Evolutionary conservation across 1,140 invertebrate species (phyloP), one percentile per base, ranked within the genome.

Genomic region (Drosophila aff.): DNA sequence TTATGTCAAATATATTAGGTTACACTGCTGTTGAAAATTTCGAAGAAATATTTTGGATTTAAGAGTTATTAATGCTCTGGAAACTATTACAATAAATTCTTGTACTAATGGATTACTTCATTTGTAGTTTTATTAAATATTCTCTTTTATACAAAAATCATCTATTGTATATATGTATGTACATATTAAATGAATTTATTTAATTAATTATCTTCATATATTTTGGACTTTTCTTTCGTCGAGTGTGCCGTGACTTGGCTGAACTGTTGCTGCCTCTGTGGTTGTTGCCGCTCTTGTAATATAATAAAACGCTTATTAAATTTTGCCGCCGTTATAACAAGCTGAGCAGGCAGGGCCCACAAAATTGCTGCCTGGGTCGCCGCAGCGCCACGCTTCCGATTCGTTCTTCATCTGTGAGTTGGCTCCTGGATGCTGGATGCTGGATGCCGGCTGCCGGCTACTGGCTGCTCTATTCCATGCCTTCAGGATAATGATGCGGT

Each of bases 271-370:
- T 49, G 28, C 44, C 60, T 3, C 33, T n/a, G 31, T 79, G 44
- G 69, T 66, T 73, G 58, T 44, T 80, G 58, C 40, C 52, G 62
- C 58, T 81, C 28, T 63, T 83, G 64, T 83, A 82, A 82, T 82
- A 83, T 79, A 83, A 82, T 82, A 83, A 82, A 82, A 82, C 81
- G 81, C 81, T 82, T 82, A 82, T 82, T 82, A 82, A 82, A 82
- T 83, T 82, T 82, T 78, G 73, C 73, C 38, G 68, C 58, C 47
- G 76, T 69, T 79, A 83, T 83, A 79, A 79, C 81, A 79, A 76
- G 81, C 69, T 63, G 60, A 59, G 71, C 71, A 69, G 69, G 76
- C 44, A 71, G 46, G 60, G 72, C 61, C 81, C 81, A 83, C 81
- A 83, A 80, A 83, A 83, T 83, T 83, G 81, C 81, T 83, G 81